Evolutionary conservation across 2,113 vertebrate genomes (phyloP).

Genomic region (Nothobranchius kuhntae): DNA sequence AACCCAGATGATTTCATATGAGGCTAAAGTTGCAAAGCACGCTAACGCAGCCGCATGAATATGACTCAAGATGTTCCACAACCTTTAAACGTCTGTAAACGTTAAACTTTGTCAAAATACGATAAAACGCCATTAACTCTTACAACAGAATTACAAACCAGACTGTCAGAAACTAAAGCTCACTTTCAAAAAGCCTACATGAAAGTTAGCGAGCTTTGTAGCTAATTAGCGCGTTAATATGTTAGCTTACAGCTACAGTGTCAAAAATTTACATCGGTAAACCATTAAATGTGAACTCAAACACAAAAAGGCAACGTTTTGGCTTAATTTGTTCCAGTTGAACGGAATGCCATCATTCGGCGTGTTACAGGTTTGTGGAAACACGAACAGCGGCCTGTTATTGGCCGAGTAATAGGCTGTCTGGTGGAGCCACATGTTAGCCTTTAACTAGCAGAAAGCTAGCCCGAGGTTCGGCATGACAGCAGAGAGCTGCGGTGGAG

Average conservation of each 20-base stretch:
- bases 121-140: neutral
- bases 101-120: neutral
- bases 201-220: slow-evolving; percentile 26
- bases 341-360: accelerated
- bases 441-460: slow-evolving; percentile 45
- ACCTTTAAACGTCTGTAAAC: neutral
- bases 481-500: slow-evolving; percentile 25
- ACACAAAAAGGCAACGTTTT: neutral
- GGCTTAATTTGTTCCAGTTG: neutral
- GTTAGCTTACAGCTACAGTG: slow-evolving; percentile 33
- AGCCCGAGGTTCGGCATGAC: slow-evolving; percentile 26
- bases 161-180: neutral
- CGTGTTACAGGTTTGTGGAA: neutral
- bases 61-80: neutral
- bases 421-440: slow-evolving; percentile 61
- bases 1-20: slow-evolving; percentile 52
- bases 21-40: slow-evolving; percentile 60
- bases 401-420: slow-evolving; percentile 9
- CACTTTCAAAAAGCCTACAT: neutral
- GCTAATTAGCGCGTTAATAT: slow-evolving; percentile 35
- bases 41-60: slow-evolving; percentile 51
- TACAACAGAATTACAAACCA: neutral
- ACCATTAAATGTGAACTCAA: accelerated
- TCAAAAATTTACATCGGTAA: neutral
- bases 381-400: neutral